These are phyloP conservation scores for Napeogenes inachia DNA, from an alignment of 2,888 invertebrate genomes.

Conservation along the genomic window DNA sequence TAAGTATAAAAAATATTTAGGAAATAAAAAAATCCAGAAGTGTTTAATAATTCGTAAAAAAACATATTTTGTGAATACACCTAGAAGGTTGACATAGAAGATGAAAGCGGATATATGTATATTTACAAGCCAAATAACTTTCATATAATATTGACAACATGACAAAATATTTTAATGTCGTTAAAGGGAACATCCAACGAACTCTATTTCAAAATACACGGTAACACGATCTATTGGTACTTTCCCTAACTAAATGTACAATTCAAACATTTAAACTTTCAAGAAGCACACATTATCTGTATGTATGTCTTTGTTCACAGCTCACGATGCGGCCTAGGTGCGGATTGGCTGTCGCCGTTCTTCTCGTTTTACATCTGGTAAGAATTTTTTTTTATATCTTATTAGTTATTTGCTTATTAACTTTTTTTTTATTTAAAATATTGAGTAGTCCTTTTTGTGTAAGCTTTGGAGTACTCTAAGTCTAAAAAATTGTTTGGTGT, in stretches of 20 bases:
- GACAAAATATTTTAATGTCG: conserved; percentile 4
- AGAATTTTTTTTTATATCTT: conserved; percentile 34
- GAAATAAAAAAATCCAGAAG: too few species aligned
- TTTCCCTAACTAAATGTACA: conserved; percentile 38
- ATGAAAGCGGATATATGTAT: too few species aligned
- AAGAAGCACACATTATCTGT: conserved; percentile 23
- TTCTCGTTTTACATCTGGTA: conserved; percentile 71
- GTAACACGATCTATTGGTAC: conserved; percentile 31
- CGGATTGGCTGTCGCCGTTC: conserved; percentile 57
- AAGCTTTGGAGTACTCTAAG: too few species aligned
- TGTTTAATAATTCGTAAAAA: too few species aligned
- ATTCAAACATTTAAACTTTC: conserved; percentile 46
- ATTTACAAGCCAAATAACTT: too few species aligned
- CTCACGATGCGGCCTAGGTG: conserved; percentile 64
- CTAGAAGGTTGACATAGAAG: too few species aligned
- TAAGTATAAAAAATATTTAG: too few species aligned
- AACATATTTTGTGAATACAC: too few species aligned
- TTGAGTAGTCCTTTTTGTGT: background rate
- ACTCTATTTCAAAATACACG: conserved; percentile 14
- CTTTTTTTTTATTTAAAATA: background rate
- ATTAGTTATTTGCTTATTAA: background rate
- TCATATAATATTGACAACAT: conserved; percentile 5
- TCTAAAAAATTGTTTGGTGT: background rate
- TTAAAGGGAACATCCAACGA: background rate
- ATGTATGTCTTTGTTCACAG: conserved; percentile 57